Conservation (phyloP, 2,888 invertebrate species). For the Trissonchulus sp. region DNA sequence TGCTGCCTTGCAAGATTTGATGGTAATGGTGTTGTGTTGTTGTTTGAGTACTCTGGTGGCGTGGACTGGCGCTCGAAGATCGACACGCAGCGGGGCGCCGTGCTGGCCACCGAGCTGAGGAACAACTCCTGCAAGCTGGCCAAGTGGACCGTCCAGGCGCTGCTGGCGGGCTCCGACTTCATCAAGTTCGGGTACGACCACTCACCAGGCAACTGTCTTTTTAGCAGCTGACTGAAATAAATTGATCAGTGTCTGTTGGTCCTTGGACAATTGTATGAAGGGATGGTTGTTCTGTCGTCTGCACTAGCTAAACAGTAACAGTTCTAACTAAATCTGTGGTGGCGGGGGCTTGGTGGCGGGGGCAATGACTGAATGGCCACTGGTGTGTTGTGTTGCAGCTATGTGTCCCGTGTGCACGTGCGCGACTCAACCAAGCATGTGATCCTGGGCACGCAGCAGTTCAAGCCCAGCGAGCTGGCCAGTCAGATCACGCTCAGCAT, state of each 20-base stretch:
- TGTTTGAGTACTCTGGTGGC: slow-evolving; percentile 70
- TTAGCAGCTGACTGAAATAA: no score
- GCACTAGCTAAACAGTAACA: no score
- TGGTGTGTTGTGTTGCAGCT: slow-evolving; percentile 62
- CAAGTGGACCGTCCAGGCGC: slow-evolving; percentile 93
- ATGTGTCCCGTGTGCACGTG: slow-evolving; percentile 88
- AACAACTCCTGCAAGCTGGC: slow-evolving; percentile 99
- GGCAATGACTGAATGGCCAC: no score
- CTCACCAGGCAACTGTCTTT: no score
- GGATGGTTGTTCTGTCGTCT: no score
- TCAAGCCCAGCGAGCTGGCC: slow-evolving; percentile 95
- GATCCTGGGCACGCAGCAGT: slow-evolving; percentile 92
- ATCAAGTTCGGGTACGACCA: slow-evolving; percentile 92
- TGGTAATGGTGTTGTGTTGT: no score
- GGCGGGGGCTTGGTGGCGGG: no score
- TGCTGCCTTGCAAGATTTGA: no score
- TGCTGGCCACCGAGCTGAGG: slow-evolving; percentile 91
- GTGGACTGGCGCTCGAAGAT: slow-evolving; percentile 98
- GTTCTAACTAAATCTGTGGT: no score
- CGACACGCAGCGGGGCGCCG: slow-evolving; percentile 94
- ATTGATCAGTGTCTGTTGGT: no score
- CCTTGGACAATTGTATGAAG: no score
- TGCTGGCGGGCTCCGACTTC: slow-evolving; percentile 90
- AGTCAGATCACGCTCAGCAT: slow-evolving; percentile 96
- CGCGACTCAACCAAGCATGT: slow-evolving; percentile 92